A percentile compares a stretch with the other conserved stretches of the same genome.
These are phyloP conservation scores for Pycnomerus fuliginosus DNA, from an alignment of 2,888 invertebrate genomes.

Conservation along the genomic window DNA sequence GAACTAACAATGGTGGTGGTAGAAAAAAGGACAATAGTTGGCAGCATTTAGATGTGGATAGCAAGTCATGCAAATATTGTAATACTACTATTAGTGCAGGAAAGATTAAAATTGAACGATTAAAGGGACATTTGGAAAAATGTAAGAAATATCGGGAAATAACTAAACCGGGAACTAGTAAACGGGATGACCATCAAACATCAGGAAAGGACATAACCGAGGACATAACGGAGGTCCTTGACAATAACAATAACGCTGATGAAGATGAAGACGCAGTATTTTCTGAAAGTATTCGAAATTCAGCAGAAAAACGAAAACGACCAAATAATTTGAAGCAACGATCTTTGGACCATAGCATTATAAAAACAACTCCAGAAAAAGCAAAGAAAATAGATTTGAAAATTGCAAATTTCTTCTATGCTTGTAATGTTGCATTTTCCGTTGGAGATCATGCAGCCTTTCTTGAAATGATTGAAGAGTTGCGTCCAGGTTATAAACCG, in stretches of 20 bases:
- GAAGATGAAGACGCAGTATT: neutral
- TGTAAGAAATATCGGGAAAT: neutral
- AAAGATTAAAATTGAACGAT: neutral
- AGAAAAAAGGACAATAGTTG: neutral
- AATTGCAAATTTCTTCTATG: neutral
- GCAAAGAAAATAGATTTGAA: neutral
- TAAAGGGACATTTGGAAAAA: neutral
- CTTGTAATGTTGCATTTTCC: neutral
- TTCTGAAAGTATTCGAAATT: no score
- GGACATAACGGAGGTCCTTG: neutral
- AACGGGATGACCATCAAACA: no score
- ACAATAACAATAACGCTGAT: neutral
- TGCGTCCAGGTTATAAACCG: constrained; percentile 1
- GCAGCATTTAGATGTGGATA: neutral
- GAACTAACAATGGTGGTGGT: neutral
- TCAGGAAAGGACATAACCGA: no score
- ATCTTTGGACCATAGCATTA: neutral
- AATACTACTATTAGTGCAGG: neutral
- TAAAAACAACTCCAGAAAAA: neutral
- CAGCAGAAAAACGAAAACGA: no score
- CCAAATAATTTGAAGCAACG: no score
- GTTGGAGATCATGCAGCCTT: neutral
- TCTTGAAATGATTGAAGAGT: neutral
- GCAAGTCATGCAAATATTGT: neutral
- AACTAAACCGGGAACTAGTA: no score